Conservation (phyloP, 2,888 invertebrate genomes). For the Drosophila putrida region DNA sequence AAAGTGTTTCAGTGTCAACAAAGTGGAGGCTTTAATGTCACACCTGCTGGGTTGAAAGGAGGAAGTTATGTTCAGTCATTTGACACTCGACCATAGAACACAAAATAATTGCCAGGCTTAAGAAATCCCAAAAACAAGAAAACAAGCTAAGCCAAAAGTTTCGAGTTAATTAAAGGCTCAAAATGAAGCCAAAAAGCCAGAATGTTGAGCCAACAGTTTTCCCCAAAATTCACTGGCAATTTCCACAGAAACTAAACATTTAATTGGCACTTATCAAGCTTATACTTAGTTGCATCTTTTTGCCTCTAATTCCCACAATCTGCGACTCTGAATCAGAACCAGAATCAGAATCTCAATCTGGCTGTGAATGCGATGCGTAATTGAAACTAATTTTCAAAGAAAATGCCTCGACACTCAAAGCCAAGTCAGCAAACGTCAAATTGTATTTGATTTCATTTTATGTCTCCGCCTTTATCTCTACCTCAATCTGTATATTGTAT, state of each 20-base stretch:
- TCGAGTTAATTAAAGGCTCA: conserved; percentile 40
- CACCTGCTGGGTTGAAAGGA: not conserved
- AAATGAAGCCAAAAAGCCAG: conserved; percentile 9
- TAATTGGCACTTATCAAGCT: conserved; percentile 44
- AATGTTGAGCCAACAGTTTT: conserved; percentile 9
- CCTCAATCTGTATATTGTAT: not conserved
- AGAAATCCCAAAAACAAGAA: conserved; percentile 5
- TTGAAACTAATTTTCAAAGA: conserved; percentile 76
- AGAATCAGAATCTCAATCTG: conserved; percentile 20
- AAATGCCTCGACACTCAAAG: conserved; percentile 49
- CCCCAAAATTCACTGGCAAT: not conserved
- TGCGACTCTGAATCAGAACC: conserved; percentile 19
- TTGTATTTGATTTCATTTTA: conserved; percentile 52
- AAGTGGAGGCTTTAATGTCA: not conserved
- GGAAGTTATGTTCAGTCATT: conserved; percentile 6
- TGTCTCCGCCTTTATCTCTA: conserved; percentile 15
- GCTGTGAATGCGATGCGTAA: conserved; percentile 51
- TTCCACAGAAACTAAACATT: conserved; percentile 10
- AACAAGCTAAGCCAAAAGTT: conserved; percentile 23
- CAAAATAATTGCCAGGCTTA: conserved; percentile 52
- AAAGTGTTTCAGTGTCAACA: conserved; percentile 30
- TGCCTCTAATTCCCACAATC: conserved; percentile 21
- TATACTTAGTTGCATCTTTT: conserved; percentile 11
- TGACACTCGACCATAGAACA: conserved; percentile 18
- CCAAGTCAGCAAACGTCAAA: conserved; percentile 33